Evolutionary conservation across 2,113 vertebrate genomes (phyloP).

Genomic region (Steatornis caripensis): DNA sequence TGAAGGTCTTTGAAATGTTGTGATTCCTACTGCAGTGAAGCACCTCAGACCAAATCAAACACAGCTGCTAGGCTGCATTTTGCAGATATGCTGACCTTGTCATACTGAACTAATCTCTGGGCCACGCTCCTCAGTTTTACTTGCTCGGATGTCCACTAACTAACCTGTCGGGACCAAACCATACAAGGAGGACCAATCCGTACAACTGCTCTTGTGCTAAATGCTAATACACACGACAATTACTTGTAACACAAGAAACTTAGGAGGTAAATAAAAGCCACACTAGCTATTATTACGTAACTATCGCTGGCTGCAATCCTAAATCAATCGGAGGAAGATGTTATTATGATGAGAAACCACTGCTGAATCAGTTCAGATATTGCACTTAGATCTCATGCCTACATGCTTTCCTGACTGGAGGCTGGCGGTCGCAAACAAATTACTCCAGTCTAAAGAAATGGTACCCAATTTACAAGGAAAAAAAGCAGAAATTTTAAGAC

Average conservation of each 20-base stretch:
- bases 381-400: background rate
- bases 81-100: background rate
- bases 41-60: background rate
- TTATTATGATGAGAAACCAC: background rate
- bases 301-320: background rate
- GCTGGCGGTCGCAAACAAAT: background rate
- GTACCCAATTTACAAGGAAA: background rate
- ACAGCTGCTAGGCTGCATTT: background rate
- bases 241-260: background rate
- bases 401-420: background rate
- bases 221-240: background rate
- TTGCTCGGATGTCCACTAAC: background rate
- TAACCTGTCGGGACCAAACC: background rate
- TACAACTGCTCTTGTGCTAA: background rate
- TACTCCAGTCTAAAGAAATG: background rate
- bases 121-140: background rate
- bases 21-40: background rate
- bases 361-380: background rate
- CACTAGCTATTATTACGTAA: background rate
- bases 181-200: background rate
- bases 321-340: background rate
- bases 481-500: background rate
- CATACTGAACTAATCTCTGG: background rate
- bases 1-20: background rate
- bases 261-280: background rate